These are phyloP conservation scores for Syngnathus scovelli DNA, from an alignment of 2,113 vertebrate genomes.

Conservation along the genomic window DNA sequence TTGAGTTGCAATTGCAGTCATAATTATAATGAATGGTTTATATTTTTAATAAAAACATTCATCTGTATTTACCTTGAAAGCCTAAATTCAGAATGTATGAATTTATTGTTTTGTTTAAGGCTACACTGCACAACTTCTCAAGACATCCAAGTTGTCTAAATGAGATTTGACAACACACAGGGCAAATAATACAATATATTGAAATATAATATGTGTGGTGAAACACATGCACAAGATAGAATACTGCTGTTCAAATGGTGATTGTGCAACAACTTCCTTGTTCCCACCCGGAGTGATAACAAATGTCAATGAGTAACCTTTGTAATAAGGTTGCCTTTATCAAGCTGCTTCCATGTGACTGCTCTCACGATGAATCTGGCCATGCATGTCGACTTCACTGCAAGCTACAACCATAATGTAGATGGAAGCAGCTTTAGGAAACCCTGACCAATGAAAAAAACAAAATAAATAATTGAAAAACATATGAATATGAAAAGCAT, in stretches of 20 bases:
- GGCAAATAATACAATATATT: neutral
- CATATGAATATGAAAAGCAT: no score
- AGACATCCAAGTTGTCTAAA: no score
- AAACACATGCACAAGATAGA: neutral
- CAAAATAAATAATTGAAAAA: no score
- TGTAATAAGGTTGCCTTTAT: constrained; percentile 34
- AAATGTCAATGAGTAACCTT: constrained; percentile 32
- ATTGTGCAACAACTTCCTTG: neutral
- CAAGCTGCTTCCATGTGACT: neutral
- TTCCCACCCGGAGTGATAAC: constrained; percentile 34
- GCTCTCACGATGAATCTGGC: neutral
- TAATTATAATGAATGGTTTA: neutral
- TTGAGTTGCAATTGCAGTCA: neutral
- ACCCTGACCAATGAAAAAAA: neutral
- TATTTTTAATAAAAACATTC: constrained; percentile 15
- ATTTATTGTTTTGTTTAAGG: no score
- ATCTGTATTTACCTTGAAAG: no score
- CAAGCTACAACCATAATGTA: neutral
- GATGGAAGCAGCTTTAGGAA: no score
- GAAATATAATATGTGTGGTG: neutral
- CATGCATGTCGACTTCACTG: neutral
- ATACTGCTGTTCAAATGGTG: neutral
- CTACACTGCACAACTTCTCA: no score
- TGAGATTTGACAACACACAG: no score
- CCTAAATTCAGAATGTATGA: no score